phyloP scores from a whole-genome alignment of 2,797 vertebrate genomes.

The Chrysocyon brachyurus region DNA sequence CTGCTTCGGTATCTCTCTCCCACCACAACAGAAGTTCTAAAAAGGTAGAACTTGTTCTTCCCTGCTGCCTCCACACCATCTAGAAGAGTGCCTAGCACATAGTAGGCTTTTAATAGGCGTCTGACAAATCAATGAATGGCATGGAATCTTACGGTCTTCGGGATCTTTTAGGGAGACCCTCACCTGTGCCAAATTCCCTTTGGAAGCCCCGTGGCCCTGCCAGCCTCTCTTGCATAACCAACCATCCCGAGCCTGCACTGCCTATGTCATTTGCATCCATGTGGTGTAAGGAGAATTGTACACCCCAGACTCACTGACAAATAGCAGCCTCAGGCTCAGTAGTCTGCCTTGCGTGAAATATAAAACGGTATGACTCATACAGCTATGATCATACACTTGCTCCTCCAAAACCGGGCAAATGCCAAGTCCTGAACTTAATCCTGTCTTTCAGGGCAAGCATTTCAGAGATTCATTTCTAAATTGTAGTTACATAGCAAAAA shows the following conservation, averaged over 20 bases:
- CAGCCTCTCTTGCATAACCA: background rate
- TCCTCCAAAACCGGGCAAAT: conserved; percentile 62
- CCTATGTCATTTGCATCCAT: background rate
- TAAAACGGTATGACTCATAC: conserved; percentile 63
- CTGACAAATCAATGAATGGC: background rate
- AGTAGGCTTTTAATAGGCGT: background rate
- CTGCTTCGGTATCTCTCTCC: background rate
- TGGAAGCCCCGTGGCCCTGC: background rate
- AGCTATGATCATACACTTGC: conserved; percentile 56
- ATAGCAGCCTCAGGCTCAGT: background rate
- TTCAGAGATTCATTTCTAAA: conserved; percentile 67
- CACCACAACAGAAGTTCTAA: background rate
- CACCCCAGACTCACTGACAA: background rate
- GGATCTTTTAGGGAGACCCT: background rate
- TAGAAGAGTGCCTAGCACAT: background rate
- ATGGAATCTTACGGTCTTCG: background rate
- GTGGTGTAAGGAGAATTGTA: background rate
- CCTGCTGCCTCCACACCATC: background rate
- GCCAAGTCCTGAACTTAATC: conserved; percentile 73
- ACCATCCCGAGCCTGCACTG: background rate
- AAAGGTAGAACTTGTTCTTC: background rate
- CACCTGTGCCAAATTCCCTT: fast-evolving
- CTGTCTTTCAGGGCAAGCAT: conserved; percentile 59
- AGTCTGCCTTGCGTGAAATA: conserved; percentile 55
- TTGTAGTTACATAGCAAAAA: conserved; percentile 5